These are phyloP conservation scores for Perccottus glenii DNA, from an alignment of 2,113 vertebrate genomes.

Conservation along the genomic window DNA sequence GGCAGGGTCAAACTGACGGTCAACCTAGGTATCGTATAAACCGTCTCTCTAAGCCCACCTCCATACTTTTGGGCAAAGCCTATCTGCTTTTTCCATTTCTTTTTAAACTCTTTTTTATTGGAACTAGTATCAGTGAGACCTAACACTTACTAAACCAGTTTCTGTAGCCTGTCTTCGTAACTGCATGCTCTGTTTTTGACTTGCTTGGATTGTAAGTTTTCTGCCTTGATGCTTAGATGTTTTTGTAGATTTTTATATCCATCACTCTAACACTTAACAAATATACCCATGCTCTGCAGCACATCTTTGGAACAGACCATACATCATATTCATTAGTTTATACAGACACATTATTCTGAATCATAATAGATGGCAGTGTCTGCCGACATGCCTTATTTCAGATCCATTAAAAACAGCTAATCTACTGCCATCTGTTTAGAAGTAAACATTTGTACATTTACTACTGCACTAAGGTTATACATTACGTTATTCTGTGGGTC, in stretches of 20 bases:
- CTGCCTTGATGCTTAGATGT: slow-evolving; percentile 84
- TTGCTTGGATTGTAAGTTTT: slow-evolving; percentile 78
- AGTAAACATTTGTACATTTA: slow-evolving; percentile 14
- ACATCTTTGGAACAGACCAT: slow-evolving; percentile 84
- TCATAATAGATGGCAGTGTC: slow-evolving; percentile 34
- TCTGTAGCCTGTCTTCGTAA: slow-evolving; percentile 51
- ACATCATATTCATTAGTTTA: slow-evolving; percentile 70
- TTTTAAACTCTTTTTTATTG: slow-evolving; percentile 25
- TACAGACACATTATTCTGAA: slow-evolving; percentile 17
- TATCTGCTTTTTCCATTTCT: slow-evolving; percentile 49
- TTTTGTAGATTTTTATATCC: slow-evolving; percentile 62
- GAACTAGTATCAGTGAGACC: slow-evolving; percentile 28
- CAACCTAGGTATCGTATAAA: slow-evolving; percentile 95
- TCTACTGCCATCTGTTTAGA: slow-evolving; percentile 45
- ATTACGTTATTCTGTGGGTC: slow-evolving; percentile 44
- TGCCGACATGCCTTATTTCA: slow-evolving; percentile 8
- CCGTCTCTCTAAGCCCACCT: slow-evolving; percentile 49
- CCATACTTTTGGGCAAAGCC: slow-evolving; percentile 57
- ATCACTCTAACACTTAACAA: slow-evolving; percentile 59
- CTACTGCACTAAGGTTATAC: slow-evolving; percentile 24
- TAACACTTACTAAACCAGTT: slow-evolving; percentile 54
- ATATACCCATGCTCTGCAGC: slow-evolving; percentile 82
- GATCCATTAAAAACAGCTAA: slow-evolving; percentile 5
- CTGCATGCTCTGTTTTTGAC: slow-evolving; percentile 86
- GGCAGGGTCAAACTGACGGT: slow-evolving; percentile 96